phyloP scores from a whole-genome alignment of 2,797 vertebrate genomes.

The Sebastolobus alascanus region DNA sequence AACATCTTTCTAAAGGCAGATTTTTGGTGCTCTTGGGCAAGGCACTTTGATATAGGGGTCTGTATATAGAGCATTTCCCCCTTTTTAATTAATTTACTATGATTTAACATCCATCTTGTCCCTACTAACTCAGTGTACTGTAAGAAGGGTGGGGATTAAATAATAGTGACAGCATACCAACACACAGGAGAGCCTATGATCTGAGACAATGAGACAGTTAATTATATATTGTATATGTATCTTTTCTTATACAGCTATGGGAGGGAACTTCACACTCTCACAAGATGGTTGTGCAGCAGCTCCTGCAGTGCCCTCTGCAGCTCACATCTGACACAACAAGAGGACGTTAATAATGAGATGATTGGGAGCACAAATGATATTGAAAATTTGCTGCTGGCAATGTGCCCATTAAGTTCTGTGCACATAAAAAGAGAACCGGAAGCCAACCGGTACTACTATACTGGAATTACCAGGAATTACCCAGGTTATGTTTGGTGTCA shows the following conservation, averaged over 20 bases:
- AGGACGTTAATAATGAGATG: background rate
- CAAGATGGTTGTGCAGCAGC: background rate
- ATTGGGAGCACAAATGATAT: background rate
- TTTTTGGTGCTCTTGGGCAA: background rate
- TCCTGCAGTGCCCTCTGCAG: slow-evolving; percentile 60
- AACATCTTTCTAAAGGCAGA: too few species aligned
- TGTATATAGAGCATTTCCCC: too few species aligned
- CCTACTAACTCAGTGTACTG: background rate
- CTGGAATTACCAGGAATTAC: too few species aligned
- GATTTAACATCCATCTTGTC: background rate
- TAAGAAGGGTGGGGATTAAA: background rate
- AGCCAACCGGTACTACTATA: too few species aligned
- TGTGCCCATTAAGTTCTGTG: too few species aligned
- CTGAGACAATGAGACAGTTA: background rate
- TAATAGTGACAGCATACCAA: background rate
- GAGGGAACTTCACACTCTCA: background rate
- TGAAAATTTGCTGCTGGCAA: too few species aligned
- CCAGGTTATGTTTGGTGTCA: too few species aligned
- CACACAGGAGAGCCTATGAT: background rate
- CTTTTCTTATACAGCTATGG: background rate
- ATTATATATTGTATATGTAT: background rate
- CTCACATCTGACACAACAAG: slow-evolving; percentile 3
- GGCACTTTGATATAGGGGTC: too few species aligned
- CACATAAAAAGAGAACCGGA: too few species aligned
- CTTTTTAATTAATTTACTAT: too few species aligned